Evolutionary conservation across 2,113 vertebrate species (phyloP).

Genomic region (Melanostigma gelatinosum): DNA sequence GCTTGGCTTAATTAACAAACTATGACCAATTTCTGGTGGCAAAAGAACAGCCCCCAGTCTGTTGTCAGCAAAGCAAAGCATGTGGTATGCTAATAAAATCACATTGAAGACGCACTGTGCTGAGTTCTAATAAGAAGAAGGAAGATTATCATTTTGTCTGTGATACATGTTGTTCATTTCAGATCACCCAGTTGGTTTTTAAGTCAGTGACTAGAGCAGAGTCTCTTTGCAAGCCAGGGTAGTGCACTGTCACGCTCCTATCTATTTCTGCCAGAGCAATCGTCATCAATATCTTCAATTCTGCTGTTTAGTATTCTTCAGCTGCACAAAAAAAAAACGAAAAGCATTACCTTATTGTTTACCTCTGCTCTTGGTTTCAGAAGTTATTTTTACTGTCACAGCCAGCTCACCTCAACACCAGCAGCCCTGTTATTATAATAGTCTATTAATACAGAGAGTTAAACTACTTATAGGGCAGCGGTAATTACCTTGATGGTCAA

Average conservation of each 20-base stretch:
- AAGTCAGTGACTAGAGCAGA: conserved; percentile 46
- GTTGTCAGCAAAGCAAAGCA: conserved; percentile 37
- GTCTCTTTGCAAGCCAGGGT: conserved; percentile 41
- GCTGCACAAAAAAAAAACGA: conserved; percentile 1
- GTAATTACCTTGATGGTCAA: conserved; percentile 37
- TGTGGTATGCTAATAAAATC: conserved; percentile 42
- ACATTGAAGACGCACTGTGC: conserved; percentile 38
- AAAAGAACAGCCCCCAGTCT: conserved; percentile 19
- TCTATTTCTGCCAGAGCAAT: conserved; percentile 56
- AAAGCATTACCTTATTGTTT: conserved; percentile 25
- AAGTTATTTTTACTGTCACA: conserved; percentile 14
- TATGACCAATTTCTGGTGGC: conserved; percentile 22
- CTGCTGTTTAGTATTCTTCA: conserved; percentile 51
- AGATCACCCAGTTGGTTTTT: conserved; percentile 50
- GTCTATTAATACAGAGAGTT: conserved; percentile 18
- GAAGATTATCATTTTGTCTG: conserved; percentile 65
- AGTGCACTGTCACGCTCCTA: conserved; percentile 46
- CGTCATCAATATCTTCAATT: conserved; percentile 62
- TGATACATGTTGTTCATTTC: conserved; percentile 59
- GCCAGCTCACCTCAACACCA: conserved; percentile 20
- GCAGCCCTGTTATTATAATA: conserved; percentile 7
- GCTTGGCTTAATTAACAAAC: conserved; percentile 56
- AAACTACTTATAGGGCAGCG: conserved; percentile 43
- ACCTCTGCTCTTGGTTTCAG: neutral
- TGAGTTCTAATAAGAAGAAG: conserved; percentile 44